Evolutionary conservation across 1,140 invertebrate species (phyloP).

Genomic region (Drosophila navojoa): DNA sequence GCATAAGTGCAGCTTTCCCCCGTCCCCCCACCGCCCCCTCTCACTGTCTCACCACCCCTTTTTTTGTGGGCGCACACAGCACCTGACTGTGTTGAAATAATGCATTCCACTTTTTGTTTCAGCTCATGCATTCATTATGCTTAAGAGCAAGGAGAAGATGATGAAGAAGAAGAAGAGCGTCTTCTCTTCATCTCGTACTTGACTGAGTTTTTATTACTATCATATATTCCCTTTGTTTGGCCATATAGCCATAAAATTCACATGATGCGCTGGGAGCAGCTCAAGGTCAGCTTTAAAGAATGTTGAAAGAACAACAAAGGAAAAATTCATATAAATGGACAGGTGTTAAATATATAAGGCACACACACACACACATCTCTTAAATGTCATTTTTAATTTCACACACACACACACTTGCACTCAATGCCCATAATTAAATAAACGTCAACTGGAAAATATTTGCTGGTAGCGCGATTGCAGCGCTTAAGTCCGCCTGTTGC

Average conservation of each 20-base stretch:
- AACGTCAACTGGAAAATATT: conserved; percentile 23
- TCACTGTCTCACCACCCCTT: too few relatives aligned
- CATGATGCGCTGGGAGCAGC: conserved; percentile 22
- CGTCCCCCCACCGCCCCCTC: too few relatives aligned
- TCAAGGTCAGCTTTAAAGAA: conserved; percentile 40
- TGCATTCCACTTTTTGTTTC: conserved; percentile 52
- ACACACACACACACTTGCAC: not conserved
- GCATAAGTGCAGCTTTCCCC: conserved; percentile 64
- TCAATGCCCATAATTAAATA: conserved; percentile 32
- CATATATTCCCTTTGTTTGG: conserved; percentile 33
- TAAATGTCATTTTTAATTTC: conserved; percentile 33
- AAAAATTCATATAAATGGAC: not conserved
- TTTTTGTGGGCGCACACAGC: not conserved
- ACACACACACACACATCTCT: not conserved
- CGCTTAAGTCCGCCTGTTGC: conserved; percentile 14
- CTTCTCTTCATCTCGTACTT: conserved; percentile 24
- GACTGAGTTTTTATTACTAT: conserved; percentile 15
- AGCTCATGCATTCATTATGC: conserved; percentile 45
- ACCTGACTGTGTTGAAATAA: conserved; percentile 17
- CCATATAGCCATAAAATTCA: conserved; percentile 21
- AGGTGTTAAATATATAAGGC: conserved; percentile 10
- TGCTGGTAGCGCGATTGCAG: not conserved
- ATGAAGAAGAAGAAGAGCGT: conserved; percentile 17
- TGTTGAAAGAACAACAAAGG: not conserved
- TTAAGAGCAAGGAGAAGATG: conserved; percentile 5